A percentile compares a stretch with the other conserved stretches of the same genome.
These are phyloP conservation scores for Pygmarrhopalites habei DNA, from an alignment of 1,140 invertebrate genomes.

Conservation along the genomic window DNA sequence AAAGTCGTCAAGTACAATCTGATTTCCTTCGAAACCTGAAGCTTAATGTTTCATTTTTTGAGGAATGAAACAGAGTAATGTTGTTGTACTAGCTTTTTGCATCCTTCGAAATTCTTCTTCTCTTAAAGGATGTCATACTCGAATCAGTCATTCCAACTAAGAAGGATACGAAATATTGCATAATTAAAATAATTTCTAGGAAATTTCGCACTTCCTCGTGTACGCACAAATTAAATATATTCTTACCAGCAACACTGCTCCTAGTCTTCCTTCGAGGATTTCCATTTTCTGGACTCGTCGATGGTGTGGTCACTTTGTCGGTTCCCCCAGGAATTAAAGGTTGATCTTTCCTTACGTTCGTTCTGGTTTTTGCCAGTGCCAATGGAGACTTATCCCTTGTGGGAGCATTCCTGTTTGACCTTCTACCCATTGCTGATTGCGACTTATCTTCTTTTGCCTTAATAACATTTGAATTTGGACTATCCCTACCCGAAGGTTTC, in stretches of 20 bases:
- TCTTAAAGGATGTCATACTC: conserved; percentile 19
- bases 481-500: conserved; percentile 19
- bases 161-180: neutral
- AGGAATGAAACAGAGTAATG: too few species aligned
- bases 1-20: too few species aligned
- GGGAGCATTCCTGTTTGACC: conserved; percentile 18
- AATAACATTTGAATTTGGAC: conserved; percentile 9
- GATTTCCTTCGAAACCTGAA: too few species aligned
- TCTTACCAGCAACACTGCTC: conserved; percentile 32
- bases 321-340: neutral
- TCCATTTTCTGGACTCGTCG: conserved; percentile 30
- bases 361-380: conserved; percentile 26
- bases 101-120: conserved; percentile 32
- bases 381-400: conserved; percentile 25
- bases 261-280: conserved; percentile 35
- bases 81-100: conserved; percentile 23
- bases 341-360: conserved; percentile 26
- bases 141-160: conserved; percentile 22
- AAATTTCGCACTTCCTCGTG: neutral
- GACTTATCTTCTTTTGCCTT: conserved; percentile 16
- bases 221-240: neutral
- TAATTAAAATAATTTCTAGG: neutral
- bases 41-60: too few species aligned
- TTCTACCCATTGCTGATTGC: conserved; percentile 4
- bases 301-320: conserved; percentile 11